Evolutionary conservation across 2,797 vertebrate species (phyloP).

Genomic region (Diplodus puntazzo): DNA sequence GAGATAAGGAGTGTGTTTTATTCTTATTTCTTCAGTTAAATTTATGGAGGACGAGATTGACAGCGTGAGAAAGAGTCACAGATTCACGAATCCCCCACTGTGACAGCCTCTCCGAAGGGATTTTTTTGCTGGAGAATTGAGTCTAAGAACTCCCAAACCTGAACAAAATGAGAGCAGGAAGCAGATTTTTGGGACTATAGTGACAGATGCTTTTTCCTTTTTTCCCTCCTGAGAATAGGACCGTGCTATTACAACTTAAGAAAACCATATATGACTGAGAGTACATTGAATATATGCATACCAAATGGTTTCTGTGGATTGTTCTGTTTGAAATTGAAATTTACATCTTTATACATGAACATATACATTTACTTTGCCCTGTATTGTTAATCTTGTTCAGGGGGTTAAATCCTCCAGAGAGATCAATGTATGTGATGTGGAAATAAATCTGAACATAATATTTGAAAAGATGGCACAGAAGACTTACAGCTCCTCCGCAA

Average conservation of each 20-base stretch:
- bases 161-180: constrained; percentile 43
- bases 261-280: background rate
- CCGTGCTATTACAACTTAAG: background rate
- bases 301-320: background rate
- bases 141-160: constrained; percentile 50
- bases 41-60: constrained; percentile 32
- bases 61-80: constrained; percentile 45
- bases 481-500: background rate
- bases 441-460: constrained; percentile 19
- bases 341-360: background rate
- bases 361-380: constrained; percentile 2
- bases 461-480: constrained; percentile 19
- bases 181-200: constrained; percentile 37
- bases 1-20: background rate
- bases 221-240: background rate
- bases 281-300: background rate
- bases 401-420: background rate
- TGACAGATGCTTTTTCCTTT: constrained; percentile 30
- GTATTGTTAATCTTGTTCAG: background rate
- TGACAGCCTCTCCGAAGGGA: constrained; percentile 26
- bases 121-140: constrained; percentile 47
- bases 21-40: background rate
- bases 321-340: constrained; percentile 9
- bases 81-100: constrained; percentile 48
- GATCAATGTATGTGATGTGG: background rate